These are phyloP conservation scores for Hyperoplus lanceolatus DNA, from an alignment of 2,797 vertebrate species.

Conservation along the genomic window DNA sequence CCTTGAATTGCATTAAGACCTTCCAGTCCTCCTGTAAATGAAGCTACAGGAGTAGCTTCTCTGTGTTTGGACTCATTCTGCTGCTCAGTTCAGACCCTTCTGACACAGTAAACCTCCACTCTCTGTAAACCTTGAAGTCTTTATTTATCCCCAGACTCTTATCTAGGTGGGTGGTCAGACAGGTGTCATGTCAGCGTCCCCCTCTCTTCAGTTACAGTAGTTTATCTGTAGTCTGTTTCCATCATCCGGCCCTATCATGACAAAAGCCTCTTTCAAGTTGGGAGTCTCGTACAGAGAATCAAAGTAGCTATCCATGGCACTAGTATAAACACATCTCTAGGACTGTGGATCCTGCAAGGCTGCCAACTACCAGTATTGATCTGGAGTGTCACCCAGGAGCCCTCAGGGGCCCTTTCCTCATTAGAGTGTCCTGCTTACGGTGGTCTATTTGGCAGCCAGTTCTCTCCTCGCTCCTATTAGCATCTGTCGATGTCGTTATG, in stretches of 20 bases:
- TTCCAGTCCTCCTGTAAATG: background rate
- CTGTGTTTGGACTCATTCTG: background rate
- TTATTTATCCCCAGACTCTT: conserved; percentile 28
- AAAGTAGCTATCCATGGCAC: conserved; percentile 45
- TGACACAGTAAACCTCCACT: background rate
- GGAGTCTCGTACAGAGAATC: conserved; percentile 36
- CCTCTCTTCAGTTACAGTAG: conserved; percentile 13
- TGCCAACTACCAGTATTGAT: conserved; percentile 57
- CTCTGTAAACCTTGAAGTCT: conserved; percentile 34
- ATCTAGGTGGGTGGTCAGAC: conserved; percentile 44
- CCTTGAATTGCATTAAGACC: background rate
- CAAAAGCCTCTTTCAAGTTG: conserved; percentile 30
- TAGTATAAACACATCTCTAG: conserved; percentile 40
- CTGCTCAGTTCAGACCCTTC: background rate
- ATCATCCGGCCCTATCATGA: conserved; percentile 29
- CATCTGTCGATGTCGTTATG: conserved; percentile 14
- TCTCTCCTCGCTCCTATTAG: conserved; percentile 40
- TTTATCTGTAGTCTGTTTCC: conserved; percentile 27
- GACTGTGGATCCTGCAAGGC: conserved; percentile 34
- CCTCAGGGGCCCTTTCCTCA: conserved; percentile 46
- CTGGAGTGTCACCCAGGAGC: conserved; percentile 52
- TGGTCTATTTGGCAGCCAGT: conserved; percentile 48
- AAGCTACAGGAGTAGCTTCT: background rate
- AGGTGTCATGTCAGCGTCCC: background rate
- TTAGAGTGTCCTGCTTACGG: conserved; percentile 48